Evolutionary conservation across 2,797 vertebrate genomes (phyloP).

Genomic region (Helostoma temminkii): DNA sequence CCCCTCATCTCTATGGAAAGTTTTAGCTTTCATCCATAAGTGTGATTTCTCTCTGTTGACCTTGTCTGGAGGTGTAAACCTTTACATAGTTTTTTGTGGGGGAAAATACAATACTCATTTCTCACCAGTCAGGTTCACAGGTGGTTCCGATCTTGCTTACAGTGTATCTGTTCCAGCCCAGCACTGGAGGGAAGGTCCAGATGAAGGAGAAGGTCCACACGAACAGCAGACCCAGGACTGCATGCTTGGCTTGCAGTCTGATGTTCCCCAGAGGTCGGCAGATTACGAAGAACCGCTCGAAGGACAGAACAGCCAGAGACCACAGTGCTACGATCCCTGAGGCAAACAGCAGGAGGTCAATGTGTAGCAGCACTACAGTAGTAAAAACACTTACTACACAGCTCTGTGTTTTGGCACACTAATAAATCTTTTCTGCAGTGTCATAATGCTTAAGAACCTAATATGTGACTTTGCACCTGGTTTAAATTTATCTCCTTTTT

Average conservation of each 20-base stretch:
- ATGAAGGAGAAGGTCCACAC: constrained; percentile 93
- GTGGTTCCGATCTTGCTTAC: constrained; percentile 94
- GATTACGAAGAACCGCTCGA: constrained; percentile 90
- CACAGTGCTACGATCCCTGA: constrained; percentile 92
- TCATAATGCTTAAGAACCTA: not conserved
- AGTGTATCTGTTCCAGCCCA: constrained; percentile 94
- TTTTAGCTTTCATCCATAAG: too few relatives aligned
- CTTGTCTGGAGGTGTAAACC: not conserved
- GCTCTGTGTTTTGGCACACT: not conserved
- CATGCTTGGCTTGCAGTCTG: constrained; percentile 84
- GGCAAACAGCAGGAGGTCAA: constrained; percentile 37
- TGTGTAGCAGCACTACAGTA: not conserved
- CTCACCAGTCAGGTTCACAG: constrained; percentile 96
- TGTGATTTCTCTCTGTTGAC: not conserved
- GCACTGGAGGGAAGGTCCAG: constrained; percentile 90
- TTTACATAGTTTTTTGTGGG: not conserved
- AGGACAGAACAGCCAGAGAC: constrained; percentile 92
- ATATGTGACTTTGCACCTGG: not conserved
- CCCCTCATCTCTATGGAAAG: too few relatives aligned
- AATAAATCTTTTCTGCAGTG: constrained; percentile 1
- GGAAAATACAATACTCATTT: not conserved
- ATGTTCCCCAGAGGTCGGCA: constrained; percentile 87
- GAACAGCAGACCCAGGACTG: constrained; percentile 87
- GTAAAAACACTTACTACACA: not conserved
- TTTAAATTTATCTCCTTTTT: too few relatives aligned